Percentiles rank a stretch among this genome's conserved stretches.
Evolutionary conservation across 1,140 invertebrate genomes (phyloP).

Genomic region (Lutraria rhynchaena): DNA sequence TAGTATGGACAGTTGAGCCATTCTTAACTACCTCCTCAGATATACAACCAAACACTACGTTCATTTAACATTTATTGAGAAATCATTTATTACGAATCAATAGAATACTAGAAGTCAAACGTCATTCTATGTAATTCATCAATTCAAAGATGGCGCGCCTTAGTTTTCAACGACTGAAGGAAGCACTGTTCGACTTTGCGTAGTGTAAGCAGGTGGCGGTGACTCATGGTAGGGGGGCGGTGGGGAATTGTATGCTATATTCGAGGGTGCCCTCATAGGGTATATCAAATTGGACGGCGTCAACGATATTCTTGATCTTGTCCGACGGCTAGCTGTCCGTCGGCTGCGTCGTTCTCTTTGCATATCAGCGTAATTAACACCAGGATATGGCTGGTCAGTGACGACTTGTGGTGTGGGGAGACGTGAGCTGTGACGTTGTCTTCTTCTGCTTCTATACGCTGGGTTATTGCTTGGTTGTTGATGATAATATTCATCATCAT

Average conservation of each 20-base stretch:
- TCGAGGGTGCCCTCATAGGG: slow-evolving; percentile 65
- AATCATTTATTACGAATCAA: too few species aligned
- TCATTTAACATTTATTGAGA: too few species aligned
- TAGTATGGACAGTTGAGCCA: too few species aligned
- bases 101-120: too few species aligned
- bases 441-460: background rate
- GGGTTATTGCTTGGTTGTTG: background rate
- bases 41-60: too few species aligned
- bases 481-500: slow-evolving; percentile 1
- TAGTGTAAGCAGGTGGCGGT: slow-evolving; percentile 27
- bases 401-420: slow-evolving; percentile 47
- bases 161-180: too few species aligned
- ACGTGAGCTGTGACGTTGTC: slow-evolving; percentile 1
- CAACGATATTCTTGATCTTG: slow-evolving; percentile 46
- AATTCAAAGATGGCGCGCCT: too few species aligned
- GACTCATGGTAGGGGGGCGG: slow-evolving; percentile 61
- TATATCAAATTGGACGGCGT: slow-evolving; percentile 67
- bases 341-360: slow-evolving; percentile 15
- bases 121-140: too few species aligned
- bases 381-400: slow-evolving; percentile 31
- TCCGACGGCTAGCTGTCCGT: slow-evolving; percentile 7
- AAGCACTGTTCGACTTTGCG: too few species aligned
- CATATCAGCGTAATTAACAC: slow-evolving; percentile 50
- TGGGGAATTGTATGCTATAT: slow-evolving; percentile 60
- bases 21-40: too few species aligned